Base-by-base conservation (phyloP, 2,113 vertebrate species). In the Buteo buteo region DNA sequence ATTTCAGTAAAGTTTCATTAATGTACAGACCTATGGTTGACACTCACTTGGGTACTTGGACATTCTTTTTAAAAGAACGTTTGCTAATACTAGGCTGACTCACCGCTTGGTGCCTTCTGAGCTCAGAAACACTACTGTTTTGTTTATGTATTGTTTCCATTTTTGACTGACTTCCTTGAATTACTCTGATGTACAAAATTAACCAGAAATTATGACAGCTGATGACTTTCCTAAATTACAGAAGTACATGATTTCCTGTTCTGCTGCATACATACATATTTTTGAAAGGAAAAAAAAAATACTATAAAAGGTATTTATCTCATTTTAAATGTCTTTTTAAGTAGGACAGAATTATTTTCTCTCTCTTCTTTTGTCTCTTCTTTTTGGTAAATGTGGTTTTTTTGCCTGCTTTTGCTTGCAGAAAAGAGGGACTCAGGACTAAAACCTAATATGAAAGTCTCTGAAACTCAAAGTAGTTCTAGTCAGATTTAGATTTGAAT, bases 221-320 rank as follows among this genome's bases (percentile, higher is more conserved):
- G 16, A 29, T 81, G 57, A 44, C 29, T 92, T 80, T 21, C 7
- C 5, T 80, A 42, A 76, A 7, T 83, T 79, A 22, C 28, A n/a
- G 36, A 67, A 86, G 38, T 49, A 14, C 16, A 2, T 5, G 5
- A 20, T 34, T 95, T 94, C 61, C 77, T 71, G 4, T 65, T 93
- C 44, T 2, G 3, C 40, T 34, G 11, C 13, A 19, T 8, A 6
- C 2, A 1, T 29, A 4, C 10, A 0, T 25, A 11, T 45, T 72
- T 73, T 45, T 61, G 12, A 77, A 82, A 57, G 21, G 20, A 47
- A 47, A 16, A 47, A 54, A 58, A 58, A 31, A 67, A 22, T 4
- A 38, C 5, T 38, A 34, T 10, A 25, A 25, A 76, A 54, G 4
- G 7, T 57, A 7, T 65, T 89, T 34, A 15, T 69, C 24, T 70